These are phyloP conservation scores for Papilio demoleus DNA, from an alignment of 2,888 invertebrate species.

Conservation along the genomic window DNA sequence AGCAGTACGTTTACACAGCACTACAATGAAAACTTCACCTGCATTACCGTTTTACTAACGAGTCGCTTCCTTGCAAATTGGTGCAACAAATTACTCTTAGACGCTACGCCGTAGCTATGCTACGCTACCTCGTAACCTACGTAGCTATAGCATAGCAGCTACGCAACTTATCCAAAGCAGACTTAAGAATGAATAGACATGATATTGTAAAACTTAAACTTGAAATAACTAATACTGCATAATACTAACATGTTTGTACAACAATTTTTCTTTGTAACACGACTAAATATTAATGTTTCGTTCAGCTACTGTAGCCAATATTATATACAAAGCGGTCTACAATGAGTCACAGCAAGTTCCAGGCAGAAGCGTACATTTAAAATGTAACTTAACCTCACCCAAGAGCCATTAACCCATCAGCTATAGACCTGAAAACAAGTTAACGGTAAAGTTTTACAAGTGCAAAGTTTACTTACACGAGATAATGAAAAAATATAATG, in stretches of 20 bases:
- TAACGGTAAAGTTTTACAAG: not conserved
- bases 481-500: not conserved
- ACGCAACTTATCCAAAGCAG: not conserved
- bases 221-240: not conserved
- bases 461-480: not conserved
- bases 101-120: conserved; percentile 9
- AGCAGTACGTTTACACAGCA: not conserved
- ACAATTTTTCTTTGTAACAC: not conserved
- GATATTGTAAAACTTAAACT: too few species aligned
- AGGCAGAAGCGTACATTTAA: conserved; percentile 14
- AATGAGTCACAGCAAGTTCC: not conserved
- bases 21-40: conserved; percentile 23
- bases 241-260: not conserved
- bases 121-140: conserved; percentile 7
- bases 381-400: conserved; percentile 33
- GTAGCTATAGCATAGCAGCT: too few species aligned
- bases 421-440: conserved; percentile 39
- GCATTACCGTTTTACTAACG: conserved; percentile 17
- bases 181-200: not conserved
- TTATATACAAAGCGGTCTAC: conserved; percentile 1
- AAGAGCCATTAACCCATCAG: conserved; percentile 39
- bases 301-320: not conserved
- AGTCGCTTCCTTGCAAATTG: conserved; percentile 20
- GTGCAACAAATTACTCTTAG: conserved; percentile 17
- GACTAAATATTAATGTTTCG: not conserved